Evolutionary conservation across 2,888 invertebrate genomes (phyloP), one percentile per base, ranked within the genome.

Genomic region (Pocota personata): DNA sequence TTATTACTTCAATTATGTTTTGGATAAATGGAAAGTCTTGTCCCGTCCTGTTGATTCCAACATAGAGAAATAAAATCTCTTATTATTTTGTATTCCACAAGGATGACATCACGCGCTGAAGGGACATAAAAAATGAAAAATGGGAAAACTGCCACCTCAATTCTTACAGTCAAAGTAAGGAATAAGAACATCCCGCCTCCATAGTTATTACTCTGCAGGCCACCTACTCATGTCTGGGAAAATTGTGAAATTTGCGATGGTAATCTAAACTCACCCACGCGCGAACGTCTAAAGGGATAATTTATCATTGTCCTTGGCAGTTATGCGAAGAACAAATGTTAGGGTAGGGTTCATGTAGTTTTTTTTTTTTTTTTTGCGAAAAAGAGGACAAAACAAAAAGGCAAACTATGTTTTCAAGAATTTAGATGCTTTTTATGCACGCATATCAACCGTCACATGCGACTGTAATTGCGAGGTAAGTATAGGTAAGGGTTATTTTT

Each of bases 401-500:
- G 7, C 16, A 3, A 46, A 10, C 19, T 19, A 21, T 12, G 21
- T 19, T 40, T 40, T 6, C 5, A n/a, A 19, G 4, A 46, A 46
- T 10, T 21, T 48, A 48, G 10, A 21, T 21, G 48, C 19, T 21
- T 48, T 10, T 21, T 4, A 21, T 21, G 2, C 48, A 21, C 4
- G 48, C 21, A 21, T 46, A 19, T 19, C 16, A 46, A 46, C 7
- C 35, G 8, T 19, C n/a, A 43, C 43, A 62, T 30, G 16, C 30
- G 43, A 62, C 62, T 14, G 16, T 19, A 12, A 40, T 30, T 27
- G 43, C 10, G 16, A 4, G n/a, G 27, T 50, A 46, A 62, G 19
- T 43, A 3, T 27, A 46, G 30, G 40, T 24, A 62, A 30, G 43
- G 60, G 16, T 40, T 43, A 62, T 43, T 60, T 60, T 60, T 24